phyloP scores from a whole-genome alignment of 1,140 invertebrate genomes.

The Galleria mellonella region DNA sequence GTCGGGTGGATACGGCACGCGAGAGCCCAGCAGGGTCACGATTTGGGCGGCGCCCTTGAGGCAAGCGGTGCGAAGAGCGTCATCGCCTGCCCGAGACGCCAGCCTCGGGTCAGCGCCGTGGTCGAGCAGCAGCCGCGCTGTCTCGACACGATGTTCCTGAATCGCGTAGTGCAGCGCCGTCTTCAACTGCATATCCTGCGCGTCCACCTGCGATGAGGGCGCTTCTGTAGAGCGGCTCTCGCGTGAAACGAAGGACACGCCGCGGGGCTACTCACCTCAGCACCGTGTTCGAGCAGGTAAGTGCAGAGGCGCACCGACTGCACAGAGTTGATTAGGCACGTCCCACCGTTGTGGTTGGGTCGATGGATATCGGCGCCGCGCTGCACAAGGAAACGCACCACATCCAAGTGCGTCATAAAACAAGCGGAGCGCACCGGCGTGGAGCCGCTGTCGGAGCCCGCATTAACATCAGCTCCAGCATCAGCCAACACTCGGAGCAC shows the following conservation, averaged over 20 bases:
- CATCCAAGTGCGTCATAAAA: slow-evolving; percentile 93
- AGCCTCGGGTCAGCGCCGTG: slow-evolving; percentile 87
- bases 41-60: slow-evolving; percentile 90
- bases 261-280: slow-evolving; percentile 76
- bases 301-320: slow-evolving; percentile 89
- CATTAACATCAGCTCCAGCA: slow-evolving; percentile 88
- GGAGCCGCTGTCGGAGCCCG: slow-evolving; percentile 90
- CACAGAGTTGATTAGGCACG: slow-evolving; percentile 94
- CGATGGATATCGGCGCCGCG: slow-evolving; percentile 90
- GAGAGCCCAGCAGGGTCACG: slow-evolving; percentile 83
- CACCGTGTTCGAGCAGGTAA: slow-evolving; percentile 85
- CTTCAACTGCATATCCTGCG: slow-evolving; percentile 92
- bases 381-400: slow-evolving; percentile 82
- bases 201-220: slow-evolving; percentile 81
- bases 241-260: too few species aligned
- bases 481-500: slow-evolving; percentile 87
- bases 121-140: slow-evolving; percentile 86
- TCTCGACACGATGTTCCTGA: slow-evolving; percentile 90
- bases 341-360: slow-evolving; percentile 94
- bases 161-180: slow-evolving; percentile 96
- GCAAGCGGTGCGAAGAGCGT: slow-evolving; percentile 92
- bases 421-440: slow-evolving; percentile 93
- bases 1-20: slow-evolving; percentile 78
- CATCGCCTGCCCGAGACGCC: slow-evolving; percentile 88
- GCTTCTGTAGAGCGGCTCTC: too few species aligned